phyloP scores from a whole-genome alignment of 2,113 vertebrate genomes.

The Callorhinus ursinus region DNA sequence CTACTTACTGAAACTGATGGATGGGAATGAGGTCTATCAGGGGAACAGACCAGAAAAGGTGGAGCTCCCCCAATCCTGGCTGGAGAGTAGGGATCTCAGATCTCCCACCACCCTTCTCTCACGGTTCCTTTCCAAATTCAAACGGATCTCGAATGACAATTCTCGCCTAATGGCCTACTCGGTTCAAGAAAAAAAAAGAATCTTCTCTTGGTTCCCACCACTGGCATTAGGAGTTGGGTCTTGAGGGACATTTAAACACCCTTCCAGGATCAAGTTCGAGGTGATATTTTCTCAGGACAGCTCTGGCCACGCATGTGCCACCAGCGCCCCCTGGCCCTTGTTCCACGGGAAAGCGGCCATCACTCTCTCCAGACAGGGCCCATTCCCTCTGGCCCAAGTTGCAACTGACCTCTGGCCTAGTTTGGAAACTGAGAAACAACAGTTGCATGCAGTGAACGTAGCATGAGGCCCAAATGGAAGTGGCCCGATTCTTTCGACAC shows the following conservation, averaged over 20 bases:
- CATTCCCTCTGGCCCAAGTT: background rate
- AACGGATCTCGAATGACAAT: background rate
- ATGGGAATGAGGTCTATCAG: background rate
- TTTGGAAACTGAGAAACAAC: background rate
- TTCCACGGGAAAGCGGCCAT: background rate
- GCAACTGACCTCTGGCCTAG: background rate
- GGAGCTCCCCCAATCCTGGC: background rate
- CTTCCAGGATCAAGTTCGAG: background rate
- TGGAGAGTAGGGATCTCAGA: background rate
- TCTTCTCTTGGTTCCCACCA: background rate
- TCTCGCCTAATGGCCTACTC: background rate
- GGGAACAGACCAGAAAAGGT: background rate
- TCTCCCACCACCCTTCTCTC: background rate
- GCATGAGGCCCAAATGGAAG: background rate
- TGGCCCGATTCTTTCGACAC: background rate
- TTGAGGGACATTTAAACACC: background rate
- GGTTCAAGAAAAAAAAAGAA: background rate
- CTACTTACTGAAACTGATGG: background rate
- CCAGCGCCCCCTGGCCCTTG: background rate
- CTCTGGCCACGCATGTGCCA: background rate
- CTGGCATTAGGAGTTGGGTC: background rate
- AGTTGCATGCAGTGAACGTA: background rate
- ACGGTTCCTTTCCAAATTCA: slow-evolving; percentile 9
- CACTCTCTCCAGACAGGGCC: background rate
- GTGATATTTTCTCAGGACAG: background rate